Evolutionary conservation across 2,797 vertebrate species (phyloP), one percentile per base, ranked within the genome.

Genomic region (Pipistrellus pipistrellus): DNA sequence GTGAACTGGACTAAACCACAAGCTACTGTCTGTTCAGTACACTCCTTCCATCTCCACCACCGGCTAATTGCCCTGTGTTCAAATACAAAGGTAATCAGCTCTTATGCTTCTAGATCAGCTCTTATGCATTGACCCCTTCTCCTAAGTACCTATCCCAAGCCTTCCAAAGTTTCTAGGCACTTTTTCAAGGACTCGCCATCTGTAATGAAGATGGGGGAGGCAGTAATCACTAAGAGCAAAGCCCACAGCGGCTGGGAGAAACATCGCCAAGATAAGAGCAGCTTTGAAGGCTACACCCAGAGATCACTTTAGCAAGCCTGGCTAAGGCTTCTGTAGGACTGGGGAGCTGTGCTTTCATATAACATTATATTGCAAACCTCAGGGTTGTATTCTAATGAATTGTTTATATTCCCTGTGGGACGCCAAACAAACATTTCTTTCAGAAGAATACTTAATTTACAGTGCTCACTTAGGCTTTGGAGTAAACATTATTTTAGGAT

Each of bases 361-460:
- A 77, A 78, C 46, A 38, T 12, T 86, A 57, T 78, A 62, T 85
- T 82, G 46, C 15, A 78, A 41, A 59, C n/a, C 55, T 68, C 35
- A 69, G 68, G 25, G 4, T 88, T 82, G 15, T 92, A 90, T 89
- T 75, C 35, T 68, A 91, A 71, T 82, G 69, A 87, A 71, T 41
- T 95, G 59, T 87, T 94, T 88, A 62, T 51, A 55, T 59, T 64
- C 32, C 27, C 18, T 55, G 53, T 46, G 85, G 66, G 59, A 68
- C 32, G 86, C 13, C n/a, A 89, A 85, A 57, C 32, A 81, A 25
- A 77, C 80, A 8, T n/a, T 82, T 83, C 69, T 44, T 86, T 88
- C 59, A 30, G 86, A 90, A 89, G 38, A 88, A 71, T 92, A 91
- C 83, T 95, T 85, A n/a, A 92, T 84, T 78, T 66, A 83, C 88